Percentiles rank a stretch among this genome's conserved stretches.
Evolutionary conservation across 2,113 vertebrate genomes (phyloP).

Genomic region (Periophthalmodon schlosseri): DNA sequence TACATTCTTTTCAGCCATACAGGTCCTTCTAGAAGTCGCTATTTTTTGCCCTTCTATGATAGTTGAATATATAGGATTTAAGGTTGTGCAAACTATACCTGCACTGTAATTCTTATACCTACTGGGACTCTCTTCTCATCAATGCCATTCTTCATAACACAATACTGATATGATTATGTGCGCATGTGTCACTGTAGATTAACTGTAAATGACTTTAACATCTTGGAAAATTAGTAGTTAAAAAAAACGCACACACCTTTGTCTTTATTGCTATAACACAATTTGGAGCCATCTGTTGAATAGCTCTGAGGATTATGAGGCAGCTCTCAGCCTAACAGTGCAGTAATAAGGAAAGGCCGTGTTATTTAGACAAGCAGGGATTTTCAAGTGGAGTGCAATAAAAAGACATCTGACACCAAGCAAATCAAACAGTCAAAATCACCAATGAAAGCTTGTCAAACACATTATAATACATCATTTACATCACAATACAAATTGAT

Average conservation of each 20-base stretch:
- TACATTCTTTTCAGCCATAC: too few species aligned
- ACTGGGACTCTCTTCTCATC: neutral
- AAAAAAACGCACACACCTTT: slow-evolving; percentile 11
- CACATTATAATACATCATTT: neutral
- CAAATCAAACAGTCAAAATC: slow-evolving; percentile 8
- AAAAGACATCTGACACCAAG: slow-evolving; percentile 5
- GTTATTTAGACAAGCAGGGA: slow-evolving; percentile 18
- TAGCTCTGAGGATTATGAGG: slow-evolving; percentile 34
- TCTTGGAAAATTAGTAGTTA: slow-evolving; percentile 28
- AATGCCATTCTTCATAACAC: neutral
- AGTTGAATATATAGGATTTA: too few species aligned
- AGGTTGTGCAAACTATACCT: neutral
- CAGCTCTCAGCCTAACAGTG: slow-evolving; percentile 20
- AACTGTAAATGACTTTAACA: slow-evolving; percentile 1
- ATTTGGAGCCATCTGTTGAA: slow-evolving; percentile 49
- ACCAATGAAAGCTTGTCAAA: slow-evolving; percentile 1
- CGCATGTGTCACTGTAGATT: slow-evolving; percentile 2
- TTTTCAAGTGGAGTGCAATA: slow-evolving; percentile 20
- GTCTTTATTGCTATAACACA: slow-evolving; percentile 40
- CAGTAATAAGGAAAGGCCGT: slow-evolving; percentile 19
- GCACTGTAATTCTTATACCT: neutral
- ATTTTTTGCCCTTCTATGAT: neutral
- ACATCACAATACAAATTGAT: neutral
- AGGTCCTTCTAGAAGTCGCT: neutral
- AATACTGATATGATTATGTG: neutral